Evolutionary conservation across 2,888 invertebrate species (phyloP), one percentile per base, ranked within the genome.

Genomic region (Cerceris rybyensis): DNA sequence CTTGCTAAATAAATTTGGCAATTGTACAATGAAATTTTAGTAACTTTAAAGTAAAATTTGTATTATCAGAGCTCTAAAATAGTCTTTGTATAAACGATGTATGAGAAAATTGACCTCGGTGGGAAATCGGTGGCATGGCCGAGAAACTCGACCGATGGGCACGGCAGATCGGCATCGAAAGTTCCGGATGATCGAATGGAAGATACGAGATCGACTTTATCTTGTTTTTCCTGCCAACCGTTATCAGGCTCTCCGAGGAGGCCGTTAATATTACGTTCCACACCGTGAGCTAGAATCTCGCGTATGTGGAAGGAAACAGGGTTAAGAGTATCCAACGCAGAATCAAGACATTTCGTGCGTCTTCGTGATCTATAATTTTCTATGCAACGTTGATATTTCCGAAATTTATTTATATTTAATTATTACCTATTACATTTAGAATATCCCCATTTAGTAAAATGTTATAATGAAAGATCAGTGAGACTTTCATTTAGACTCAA

Each of bases 241-340:
- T 78, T 72, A 70, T 70, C 80, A 71, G 66, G 63, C 28, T 28
- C 54, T 66, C 71, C 65, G 46, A 41, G 68, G 50, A 68, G 58
- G 70, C 61, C 7, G 67, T 75, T 70, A 78, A 78, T 70, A 65
- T 74, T 58, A 75, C 78, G 78, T 78, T 75, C 75, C 78, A 52
- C 67, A 58, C 46, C 74, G 70, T 70, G 79, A 74, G 75, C 75
- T 68, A 70, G 78, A 80, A 80, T 74, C 74, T 69, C 69, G 66
- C 58, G 67, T 68, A 75, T 64, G 74, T 55, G 46, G 50, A 52
- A 55, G 55, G 74, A 72, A 78, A 78, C 75, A 78, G 72, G 78
- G 78, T 80, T 78, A 80, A 78, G 64, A 77, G 78, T 77, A 55
- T 68, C 63, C 64, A 58, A 8, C 59, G 50, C 16, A 7, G 46